Evolutionary conservation across 2,113 vertebrate genomes (phyloP).

Genomic region (Fulmarus glacialis): DNA sequence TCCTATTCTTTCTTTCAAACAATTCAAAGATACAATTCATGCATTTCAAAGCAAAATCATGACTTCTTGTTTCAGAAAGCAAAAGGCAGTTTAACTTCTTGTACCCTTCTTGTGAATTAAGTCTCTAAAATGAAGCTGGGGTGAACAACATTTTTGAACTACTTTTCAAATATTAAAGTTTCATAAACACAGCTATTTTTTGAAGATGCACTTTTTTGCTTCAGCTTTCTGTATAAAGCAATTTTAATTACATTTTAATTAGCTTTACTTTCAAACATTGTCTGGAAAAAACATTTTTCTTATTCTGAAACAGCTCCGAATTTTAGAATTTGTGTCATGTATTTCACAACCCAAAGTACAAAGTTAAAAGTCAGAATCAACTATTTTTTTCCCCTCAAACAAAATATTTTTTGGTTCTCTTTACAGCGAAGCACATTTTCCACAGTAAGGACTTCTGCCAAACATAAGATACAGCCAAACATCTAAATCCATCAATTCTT

Average conservation of each 20-base stretch:
- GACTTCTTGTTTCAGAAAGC: background rate
- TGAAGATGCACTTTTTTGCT: background rate
- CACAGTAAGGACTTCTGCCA: background rate
- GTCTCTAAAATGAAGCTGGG: background rate
- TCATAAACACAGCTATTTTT: background rate
- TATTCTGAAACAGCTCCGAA: background rate
- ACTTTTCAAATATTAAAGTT: background rate
- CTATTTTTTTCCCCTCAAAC: background rate
- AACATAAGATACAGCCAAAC: background rate
- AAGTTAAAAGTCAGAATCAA: background rate
- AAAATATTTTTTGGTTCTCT: background rate
- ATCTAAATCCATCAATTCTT: background rate
- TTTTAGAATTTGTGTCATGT: fast-evolving
- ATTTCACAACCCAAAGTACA: background rate
- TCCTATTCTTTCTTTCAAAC: background rate
- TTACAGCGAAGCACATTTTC: fast-evolving
- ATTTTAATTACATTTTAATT: background rate
- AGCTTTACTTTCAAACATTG: background rate
- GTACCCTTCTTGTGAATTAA: background rate
- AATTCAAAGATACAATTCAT: fast-evolving
- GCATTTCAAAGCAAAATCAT: background rate
- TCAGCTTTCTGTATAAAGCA: background rate
- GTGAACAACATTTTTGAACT: background rate
- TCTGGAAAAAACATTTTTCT: background rate
- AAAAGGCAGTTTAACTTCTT: background rate